These are phyloP conservation scores for Hypotaenidia philippensis DNA, from an alignment of 2,797 vertebrate genomes.

Conservation along the genomic window DNA sequence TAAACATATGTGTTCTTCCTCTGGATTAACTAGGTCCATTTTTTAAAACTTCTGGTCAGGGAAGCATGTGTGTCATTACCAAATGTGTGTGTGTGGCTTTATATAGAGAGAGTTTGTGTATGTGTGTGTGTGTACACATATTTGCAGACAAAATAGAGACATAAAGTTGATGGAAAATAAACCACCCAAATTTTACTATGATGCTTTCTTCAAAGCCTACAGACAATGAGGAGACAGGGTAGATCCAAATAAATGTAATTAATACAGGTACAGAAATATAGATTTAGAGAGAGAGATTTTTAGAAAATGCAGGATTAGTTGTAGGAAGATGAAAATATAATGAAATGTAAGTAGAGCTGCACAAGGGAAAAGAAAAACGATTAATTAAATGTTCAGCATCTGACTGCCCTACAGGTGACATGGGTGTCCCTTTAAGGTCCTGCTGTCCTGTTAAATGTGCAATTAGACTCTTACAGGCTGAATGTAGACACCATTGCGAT, in stretches of 20 bases:
- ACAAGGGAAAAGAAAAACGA: slow-evolving; percentile 7
- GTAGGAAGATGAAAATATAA: slow-evolving; percentile 3
- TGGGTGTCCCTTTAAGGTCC: neutral
- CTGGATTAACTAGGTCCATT: neutral
- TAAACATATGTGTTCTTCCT: neutral
- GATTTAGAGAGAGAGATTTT: neutral
- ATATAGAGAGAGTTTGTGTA: too few relatives aligned
- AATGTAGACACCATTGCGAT: neutral
- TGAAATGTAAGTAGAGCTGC: slow-evolving; percentile 11
- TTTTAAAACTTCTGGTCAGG: neutral
- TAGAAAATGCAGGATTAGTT: neutral
- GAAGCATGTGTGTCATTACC: neutral
- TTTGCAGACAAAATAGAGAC: neutral
- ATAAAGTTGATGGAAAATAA: neutral
- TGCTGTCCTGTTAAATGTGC: slow-evolving; percentile 4
- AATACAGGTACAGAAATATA: too few relatives aligned
- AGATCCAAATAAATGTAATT: neutral
- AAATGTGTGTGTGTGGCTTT: neutral
- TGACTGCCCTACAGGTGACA: neutral
- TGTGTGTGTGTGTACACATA: neutral
- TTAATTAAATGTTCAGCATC: neutral
- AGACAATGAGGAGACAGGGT: neutral
- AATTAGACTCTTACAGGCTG: neutral
- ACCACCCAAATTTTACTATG: neutral
- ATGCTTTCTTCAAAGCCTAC: neutral